Evolutionary conservation across 2,113 vertebrate species (phyloP).

Genomic region (Rhegmatorhina hoffmannsi): DNA sequence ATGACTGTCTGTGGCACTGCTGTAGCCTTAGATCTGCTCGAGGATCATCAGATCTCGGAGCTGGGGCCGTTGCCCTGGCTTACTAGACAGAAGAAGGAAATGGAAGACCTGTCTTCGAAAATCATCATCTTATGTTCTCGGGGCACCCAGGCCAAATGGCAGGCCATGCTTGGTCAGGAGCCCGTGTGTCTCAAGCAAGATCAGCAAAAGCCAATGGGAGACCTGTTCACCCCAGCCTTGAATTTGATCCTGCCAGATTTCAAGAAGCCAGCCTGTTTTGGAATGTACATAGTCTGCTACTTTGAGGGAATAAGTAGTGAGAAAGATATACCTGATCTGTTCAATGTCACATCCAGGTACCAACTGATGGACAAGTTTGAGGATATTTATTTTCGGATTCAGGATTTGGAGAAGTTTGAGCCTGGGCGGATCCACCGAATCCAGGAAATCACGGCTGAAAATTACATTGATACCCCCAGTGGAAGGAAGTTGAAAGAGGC

Average conservation of each 20-base stretch:
- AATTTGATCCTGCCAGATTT: slow-evolving; percentile 90
- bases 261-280: slow-evolving; percentile 83
- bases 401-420: slow-evolving; percentile 90
- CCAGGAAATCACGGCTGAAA: slow-evolving; percentile 78
- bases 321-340: slow-evolving; percentile 85
- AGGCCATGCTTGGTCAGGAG: slow-evolving; percentile 83
- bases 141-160: slow-evolving; percentile 92
- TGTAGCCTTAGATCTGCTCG: slow-evolving; percentile 88
- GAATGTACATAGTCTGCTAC: slow-evolving; percentile 92
- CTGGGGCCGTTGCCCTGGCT: slow-evolving; percentile 88
- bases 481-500: slow-evolving; percentile 83
- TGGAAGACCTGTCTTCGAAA: slow-evolving; percentile 81
- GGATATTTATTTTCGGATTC: slow-evolving; percentile 90
- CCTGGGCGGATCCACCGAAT: slow-evolving; percentile 83
- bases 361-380: slow-evolving; percentile 91
- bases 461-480: slow-evolving; percentile 76
- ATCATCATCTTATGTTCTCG: slow-evolving; percentile 90
- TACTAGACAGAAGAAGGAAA: slow-evolving; percentile 83
- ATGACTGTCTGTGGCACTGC: slow-evolving; percentile 85
- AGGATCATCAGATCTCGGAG: slow-evolving; percentile 81
- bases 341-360: slow-evolving; percentile 84
- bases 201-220: slow-evolving; percentile 75
- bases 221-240: slow-evolving; percentile 90
- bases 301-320: slow-evolving; percentile 84
- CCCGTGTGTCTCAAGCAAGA: slow-evolving; percentile 82